Evolutionary conservation across 2,888 invertebrate species (phyloP).

Genomic region (Hirtodrosophila duncani): DNA sequence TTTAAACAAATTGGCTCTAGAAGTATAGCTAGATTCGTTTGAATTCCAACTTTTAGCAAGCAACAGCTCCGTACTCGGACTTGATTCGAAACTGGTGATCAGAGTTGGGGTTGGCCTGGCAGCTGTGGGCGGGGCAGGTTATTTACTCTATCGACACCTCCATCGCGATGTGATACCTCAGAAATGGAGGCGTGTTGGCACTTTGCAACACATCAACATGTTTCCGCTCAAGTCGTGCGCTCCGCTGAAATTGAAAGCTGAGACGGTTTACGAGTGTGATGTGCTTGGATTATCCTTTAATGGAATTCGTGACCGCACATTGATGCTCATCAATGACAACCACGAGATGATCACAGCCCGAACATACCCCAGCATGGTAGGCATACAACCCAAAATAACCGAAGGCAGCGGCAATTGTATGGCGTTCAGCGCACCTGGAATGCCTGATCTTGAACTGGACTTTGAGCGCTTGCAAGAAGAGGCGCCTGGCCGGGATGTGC

Average conservation of each 20-base stretch:
- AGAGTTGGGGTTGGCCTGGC: constrained; percentile 42
- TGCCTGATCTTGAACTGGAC: constrained; percentile 79
- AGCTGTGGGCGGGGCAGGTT: constrained; percentile 56
- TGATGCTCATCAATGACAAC: constrained; percentile 73
- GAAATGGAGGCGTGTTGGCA: constrained; percentile 74
- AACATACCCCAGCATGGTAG: constrained; percentile 71
- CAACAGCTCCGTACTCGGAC: constrained; percentile 7
- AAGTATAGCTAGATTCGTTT: too few relatives aligned
- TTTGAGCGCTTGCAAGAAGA: constrained; percentile 77
- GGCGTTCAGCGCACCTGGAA: constrained; percentile 80
- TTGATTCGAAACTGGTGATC: constrained; percentile 16
- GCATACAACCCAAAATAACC: constrained; percentile 55
- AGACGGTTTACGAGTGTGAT: constrained; percentile 62
- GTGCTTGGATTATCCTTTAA: constrained; percentile 63
- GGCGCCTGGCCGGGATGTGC: constrained; percentile 59
- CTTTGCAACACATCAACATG: constrained; percentile 60
- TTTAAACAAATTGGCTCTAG: constrained; percentile 21
- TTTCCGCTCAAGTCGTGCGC: constrained; percentile 75
- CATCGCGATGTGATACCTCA: constrained; percentile 68
- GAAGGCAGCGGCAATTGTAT: too few relatives aligned
- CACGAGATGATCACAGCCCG: constrained; percentile 73
- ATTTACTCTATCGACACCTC: constrained; percentile 54
- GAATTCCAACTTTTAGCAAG: not conserved
- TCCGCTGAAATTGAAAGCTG: constrained; percentile 41
- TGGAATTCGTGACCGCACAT: constrained; percentile 65